Evolutionary conservation across 2,113 vertebrate genomes (phyloP).

Genomic region (Anarhynchus alexandrinus): DNA sequence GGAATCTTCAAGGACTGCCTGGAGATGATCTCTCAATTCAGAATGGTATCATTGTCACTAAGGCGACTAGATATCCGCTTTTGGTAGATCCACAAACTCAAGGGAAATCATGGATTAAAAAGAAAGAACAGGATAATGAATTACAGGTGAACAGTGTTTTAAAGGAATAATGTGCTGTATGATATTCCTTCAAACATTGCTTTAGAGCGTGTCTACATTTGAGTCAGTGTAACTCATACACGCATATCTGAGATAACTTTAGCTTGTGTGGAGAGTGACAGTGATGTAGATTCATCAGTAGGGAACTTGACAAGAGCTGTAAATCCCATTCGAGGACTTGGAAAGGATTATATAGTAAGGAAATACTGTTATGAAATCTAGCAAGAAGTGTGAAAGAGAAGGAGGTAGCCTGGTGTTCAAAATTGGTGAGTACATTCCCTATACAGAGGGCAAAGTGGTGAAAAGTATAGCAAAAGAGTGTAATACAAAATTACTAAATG

Average conservation of each 20-base stretch:
- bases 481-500: background rate
- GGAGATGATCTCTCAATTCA: conserved; percentile 80
- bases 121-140: conserved; percentile 75
- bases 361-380: background rate
- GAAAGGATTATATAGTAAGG: background rate
- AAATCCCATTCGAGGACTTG: background rate
- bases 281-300: background rate
- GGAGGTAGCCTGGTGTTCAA: background rate
- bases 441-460: background rate
- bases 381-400: background rate
- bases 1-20: conserved; percentile 78
- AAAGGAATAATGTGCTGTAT: background rate
- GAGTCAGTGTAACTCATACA: background rate
- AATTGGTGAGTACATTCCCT: background rate
- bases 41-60: conserved; percentile 81
- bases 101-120: conserved; percentile 80
- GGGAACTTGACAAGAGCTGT: background rate
- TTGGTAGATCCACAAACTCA: conserved; percentile 79
- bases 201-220: background rate
- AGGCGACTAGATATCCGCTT: conserved; percentile 78
- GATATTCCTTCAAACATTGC: background rate
- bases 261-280: background rate
- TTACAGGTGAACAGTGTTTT: conserved; percentile 64
- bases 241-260: background rate
- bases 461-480: background rate